phyloP scores from a whole-genome alignment of 2,797 vertebrate genomes.

The Labeo calbasu region DNA sequence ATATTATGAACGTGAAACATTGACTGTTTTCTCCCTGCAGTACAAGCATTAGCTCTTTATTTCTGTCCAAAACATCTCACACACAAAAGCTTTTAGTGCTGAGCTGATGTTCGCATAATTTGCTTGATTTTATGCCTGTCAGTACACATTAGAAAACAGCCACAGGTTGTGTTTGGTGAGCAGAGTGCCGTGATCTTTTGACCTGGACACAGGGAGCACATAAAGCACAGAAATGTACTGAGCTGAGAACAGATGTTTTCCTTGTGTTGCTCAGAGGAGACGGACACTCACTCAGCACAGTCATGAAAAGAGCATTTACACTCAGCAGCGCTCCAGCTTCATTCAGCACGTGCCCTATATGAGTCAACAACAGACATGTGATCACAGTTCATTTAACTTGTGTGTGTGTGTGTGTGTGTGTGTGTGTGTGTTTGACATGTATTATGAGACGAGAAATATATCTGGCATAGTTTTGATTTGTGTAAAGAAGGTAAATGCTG shows the following conservation, averaged over 20 bases:
- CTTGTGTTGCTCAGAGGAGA: constrained; percentile 61
- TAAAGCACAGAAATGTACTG: constrained; percentile 64
- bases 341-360: neutral
- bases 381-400: neutral
- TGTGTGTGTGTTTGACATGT: neutral
- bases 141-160: constrained; percentile 57
- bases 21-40: neutral
- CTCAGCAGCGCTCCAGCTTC: neutral
- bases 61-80: constrained; percentile 5
- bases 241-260: constrained; percentile 72
- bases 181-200: constrained; percentile 66
- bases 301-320: constrained; percentile 30
- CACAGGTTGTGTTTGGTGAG: constrained; percentile 62
- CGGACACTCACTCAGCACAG: neutral
- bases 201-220: constrained; percentile 55
- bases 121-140: constrained; percentile 42
- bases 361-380: neutral
- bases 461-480: neutral
- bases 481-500: neutral
- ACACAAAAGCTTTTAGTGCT: constrained; percentile 5
- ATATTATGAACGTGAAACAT: neutral
- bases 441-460: neutral
- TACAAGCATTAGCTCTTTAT: neutral
- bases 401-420: neutral
- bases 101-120: constrained; percentile 7